Evolutionary conservation across 2,113 vertebrate genomes (phyloP), one percentile per base, ranked within the genome.

Genomic region (Tachycineta bicolor): DNA sequence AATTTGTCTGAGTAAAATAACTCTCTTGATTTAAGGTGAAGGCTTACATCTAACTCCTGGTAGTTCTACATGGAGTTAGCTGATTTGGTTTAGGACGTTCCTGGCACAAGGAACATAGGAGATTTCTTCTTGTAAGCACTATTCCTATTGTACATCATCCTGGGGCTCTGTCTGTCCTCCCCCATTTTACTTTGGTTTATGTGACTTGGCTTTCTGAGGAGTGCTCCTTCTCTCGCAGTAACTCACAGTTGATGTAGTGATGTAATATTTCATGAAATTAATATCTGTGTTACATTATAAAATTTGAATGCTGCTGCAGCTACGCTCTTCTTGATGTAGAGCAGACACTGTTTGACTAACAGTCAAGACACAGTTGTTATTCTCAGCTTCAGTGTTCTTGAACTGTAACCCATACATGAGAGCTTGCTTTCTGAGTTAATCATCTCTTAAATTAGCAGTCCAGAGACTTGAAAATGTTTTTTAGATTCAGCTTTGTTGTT

Each of bases 321-420:
- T 89, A 93, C 47, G 33, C 49, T 94, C 90, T 62, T 59, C 74
- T 91, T 97, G 91, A 96, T 9, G 14, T 79, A 96, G 68, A 96
- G 60, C 86, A 95, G 93, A 64, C 81, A 46, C 71, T 56, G 47
- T 73, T 89, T 93, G 71, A 92, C 58, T 78, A 78, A 81, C 58
- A 87, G 88, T 95, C 83, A 96, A 97, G 90, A 84, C 64, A 78
- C 20, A 79, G 60, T 82, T 92, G 50, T 75, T 96, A 89, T 84
- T 96, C 83, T 92, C 78, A 83, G 52, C 43, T 91, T 83, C 85
- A 81, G 56, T 74, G 77, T 91, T 91, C 46, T 91, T 94, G 76
- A 96, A 90, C 85, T 88, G 95, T 70, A 95, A 90, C 60, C 78
- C 53, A 25, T 77, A 87, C 41, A 64, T 41, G 44, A 94, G 28